A percentile compares a stretch with the other conserved stretches of the same genome.
Evolutionary conservation across 2,888 invertebrate species (phyloP).

Genomic region (Scotopteryx bipunctaria): DNA sequence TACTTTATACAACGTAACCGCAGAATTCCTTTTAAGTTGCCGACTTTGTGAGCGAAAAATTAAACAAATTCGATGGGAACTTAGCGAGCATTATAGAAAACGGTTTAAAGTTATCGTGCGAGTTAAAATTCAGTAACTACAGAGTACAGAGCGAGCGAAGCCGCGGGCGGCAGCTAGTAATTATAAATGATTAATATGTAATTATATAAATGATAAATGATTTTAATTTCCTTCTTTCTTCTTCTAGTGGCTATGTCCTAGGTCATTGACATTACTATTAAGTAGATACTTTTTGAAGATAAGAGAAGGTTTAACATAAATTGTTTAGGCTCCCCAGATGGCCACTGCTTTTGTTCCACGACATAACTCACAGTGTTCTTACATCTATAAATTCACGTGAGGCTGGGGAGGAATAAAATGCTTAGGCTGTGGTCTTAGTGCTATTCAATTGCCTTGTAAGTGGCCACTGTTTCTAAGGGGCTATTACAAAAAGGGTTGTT

Average conservation of each 20-base stretch:
- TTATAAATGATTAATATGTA: too few species aligned
- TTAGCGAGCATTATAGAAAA: background rate
- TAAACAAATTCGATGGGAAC: slow-evolving; percentile 26
- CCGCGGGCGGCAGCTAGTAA: too few species aligned
- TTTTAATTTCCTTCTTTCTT: too few species aligned
- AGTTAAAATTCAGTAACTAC: too few species aligned
- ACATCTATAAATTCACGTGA: slow-evolving; percentile 29
- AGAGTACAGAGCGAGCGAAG: too few species aligned
- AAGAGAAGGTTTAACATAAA: too few species aligned
- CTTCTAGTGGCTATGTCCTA: too few species aligned
- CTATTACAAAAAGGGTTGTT: background rate
- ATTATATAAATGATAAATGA: too few species aligned
- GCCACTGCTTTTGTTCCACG: background rate
- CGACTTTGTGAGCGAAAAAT: slow-evolving; percentile 35
- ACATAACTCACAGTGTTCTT: slow-evolving; percentile 28
- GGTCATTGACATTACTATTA: too few species aligned
- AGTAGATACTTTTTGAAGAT: too few species aligned
- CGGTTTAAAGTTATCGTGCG: too few species aligned
- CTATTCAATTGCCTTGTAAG: slow-evolving; percentile 1
- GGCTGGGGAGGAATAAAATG: slow-evolving; percentile 30
- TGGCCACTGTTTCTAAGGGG: background rate
- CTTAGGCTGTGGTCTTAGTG: slow-evolving; percentile 9
- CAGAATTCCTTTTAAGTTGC: slow-evolving; percentile 36
- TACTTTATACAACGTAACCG: too few species aligned
- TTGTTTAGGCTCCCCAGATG: background rate